A percentile compares a stretch with the other conserved stretches of the same genome.
phyloP scores from a whole-genome alignment of 2,113 vertebrate species.

The Notothenia coriiceps region DNA sequence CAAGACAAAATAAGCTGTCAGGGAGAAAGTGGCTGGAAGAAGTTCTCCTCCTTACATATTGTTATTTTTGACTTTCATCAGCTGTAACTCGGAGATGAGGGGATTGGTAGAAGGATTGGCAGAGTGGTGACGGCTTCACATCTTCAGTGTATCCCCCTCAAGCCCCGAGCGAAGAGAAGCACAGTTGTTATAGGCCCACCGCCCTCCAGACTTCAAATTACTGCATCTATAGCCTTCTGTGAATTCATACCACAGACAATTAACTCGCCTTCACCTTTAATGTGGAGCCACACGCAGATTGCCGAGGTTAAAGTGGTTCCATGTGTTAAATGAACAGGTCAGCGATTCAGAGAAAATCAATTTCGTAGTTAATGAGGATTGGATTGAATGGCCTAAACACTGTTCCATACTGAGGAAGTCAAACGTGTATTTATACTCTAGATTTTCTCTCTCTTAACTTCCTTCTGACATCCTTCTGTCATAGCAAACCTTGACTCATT shows the following conservation, averaged over 20 bases:
- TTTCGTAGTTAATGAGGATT: constrained; percentile 36
- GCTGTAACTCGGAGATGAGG: constrained; percentile 14
- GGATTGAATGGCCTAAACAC: constrained; percentile 23
- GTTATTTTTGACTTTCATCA: constrained; percentile 17
- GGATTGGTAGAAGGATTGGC: constrained; percentile 8
- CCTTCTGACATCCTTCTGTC: neutral
- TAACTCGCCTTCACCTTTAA: constrained; percentile 5
- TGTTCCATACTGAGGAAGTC: constrained; percentile 16
- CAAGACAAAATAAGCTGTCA: neutral
- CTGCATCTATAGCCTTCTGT: neutral
- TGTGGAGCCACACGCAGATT: constrained; percentile 15
- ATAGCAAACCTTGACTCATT: neutral
- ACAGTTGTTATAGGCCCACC: neutral
- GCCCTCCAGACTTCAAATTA: neutral
- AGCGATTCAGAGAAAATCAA: constrained; percentile 59
- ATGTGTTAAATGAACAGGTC: constrained; percentile 47
- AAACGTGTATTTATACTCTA: constrained; percentile 20
- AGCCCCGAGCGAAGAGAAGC: neutral
- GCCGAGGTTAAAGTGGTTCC: constrained; percentile 13
- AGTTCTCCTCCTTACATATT: neutral
- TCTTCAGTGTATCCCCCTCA: constrained; percentile 5
- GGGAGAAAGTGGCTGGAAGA: neutral
- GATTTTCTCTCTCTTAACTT: neutral
- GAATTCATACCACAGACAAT: constrained; percentile 1
- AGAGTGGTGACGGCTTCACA: neutral